These are phyloP conservation scores for Cerceris rybyensis DNA, from an alignment of 2,888 invertebrate species.

Conservation along the genomic window DNA sequence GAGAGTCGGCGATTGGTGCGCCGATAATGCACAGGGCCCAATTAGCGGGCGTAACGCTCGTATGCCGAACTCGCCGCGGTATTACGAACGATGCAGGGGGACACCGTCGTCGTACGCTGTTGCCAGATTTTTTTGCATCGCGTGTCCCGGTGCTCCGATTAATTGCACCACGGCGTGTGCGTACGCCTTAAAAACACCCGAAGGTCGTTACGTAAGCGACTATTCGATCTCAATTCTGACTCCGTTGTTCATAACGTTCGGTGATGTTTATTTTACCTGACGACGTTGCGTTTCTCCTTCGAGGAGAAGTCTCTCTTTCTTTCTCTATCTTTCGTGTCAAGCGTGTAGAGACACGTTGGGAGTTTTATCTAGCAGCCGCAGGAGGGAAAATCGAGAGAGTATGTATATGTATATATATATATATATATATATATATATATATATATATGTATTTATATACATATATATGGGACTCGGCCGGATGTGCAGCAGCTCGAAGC, in stretches of 20 bases:
- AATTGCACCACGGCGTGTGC: constrained; percentile 47
- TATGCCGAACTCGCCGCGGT: constrained; percentile 39
- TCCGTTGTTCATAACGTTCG: constrained; percentile 6
- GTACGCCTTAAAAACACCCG: constrained; percentile 59
- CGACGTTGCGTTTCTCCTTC: too few relatives aligned
- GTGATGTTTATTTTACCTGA: not conserved
- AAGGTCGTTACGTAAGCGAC: constrained; percentile 55
- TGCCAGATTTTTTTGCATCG: constrained; percentile 60
- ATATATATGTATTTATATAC: too few relatives aligned
- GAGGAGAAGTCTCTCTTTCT: too few relatives aligned
- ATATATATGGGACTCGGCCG: too few relatives aligned
- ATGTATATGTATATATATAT: too few relatives aligned
- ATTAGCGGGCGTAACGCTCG: constrained; percentile 55
- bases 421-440: too few relatives aligned
- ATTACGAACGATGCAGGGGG: constrained; percentile 43
- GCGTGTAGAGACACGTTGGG: too few relatives aligned
- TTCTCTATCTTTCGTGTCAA: too few relatives aligned
- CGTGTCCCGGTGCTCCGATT: constrained; percentile 53
- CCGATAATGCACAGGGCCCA: constrained; percentile 46
- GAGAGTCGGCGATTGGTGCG: constrained; percentile 35
- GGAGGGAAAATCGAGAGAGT: too few relatives aligned
- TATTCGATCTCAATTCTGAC: constrained; percentile 26
- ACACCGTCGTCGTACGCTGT: constrained; percentile 39
- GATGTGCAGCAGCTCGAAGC: too few relatives aligned
- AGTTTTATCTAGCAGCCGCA: too few relatives aligned